Base-by-base conservation (phyloP, 2,888 invertebrate genomes). In the Drosophila falleni region DNA sequence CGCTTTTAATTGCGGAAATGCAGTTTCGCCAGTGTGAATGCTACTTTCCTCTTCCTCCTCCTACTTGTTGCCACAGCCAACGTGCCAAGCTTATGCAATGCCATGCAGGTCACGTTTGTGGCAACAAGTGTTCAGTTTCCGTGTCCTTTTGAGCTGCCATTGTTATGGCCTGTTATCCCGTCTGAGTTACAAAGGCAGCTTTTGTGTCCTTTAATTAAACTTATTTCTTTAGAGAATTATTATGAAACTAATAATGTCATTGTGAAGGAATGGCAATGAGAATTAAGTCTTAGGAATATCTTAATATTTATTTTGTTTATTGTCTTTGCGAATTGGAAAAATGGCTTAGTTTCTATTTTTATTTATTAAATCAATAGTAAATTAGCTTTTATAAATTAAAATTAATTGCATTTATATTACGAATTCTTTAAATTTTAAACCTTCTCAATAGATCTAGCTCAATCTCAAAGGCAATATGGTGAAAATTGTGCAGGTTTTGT, bases 1-100 rank as follows among this genome's bases (percentile, higher is more conserved):
- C 88, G 83, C 15, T 80, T 86, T 73, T 84, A 83, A 86, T 86
- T 88, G 83, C 86, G 85, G 88, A 86, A 86, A 78, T 80, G 81
- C 81, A 80, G 55, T 78, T 78, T 65, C 64, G 68, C 58, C 46
- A 2, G 29, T 26, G 4, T 26, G 15, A 26, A 37, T 23, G 26
- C n/a, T 10, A 8, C n/a, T 31, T 31, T n/a, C 3, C 9, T 23
- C 6, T 10, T 9, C 0, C 46, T 0, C 53, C 16, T 8, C 16
- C 10, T 13, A 9, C 19, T 31, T 31, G 54, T 41, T 31, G 54
- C 5, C 19, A 19, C 44, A 35, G 44, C 5, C 23, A 56, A 33
- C 33, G 44, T 44, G 44, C 55, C 15, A 46, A 46, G n/a, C 31
- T 61, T 72, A 42, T 10, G 53, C 47, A 50, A 53, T 47, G 37